These are phyloP conservation scores for Drosophila pullipes DNA, from an alignment of 2,888 invertebrate species.

Conservation along the genomic window DNA sequence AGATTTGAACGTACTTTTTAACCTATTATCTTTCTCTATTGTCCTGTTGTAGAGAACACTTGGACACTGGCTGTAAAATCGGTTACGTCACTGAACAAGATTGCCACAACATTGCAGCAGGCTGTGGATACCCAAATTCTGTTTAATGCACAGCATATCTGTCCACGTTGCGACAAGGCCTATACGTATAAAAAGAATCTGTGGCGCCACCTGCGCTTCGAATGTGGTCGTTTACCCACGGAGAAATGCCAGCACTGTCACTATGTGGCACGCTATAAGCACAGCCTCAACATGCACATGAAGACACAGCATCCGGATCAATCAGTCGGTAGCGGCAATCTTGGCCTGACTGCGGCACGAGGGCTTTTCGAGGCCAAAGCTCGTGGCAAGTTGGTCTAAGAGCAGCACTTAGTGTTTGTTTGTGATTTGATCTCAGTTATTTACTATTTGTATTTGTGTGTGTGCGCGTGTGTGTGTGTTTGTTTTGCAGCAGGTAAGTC, in stretches of 20 bases:
- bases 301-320: slow-evolving; percentile 83
- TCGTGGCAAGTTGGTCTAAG: slow-evolving; percentile 36
- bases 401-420: slow-evolving; percentile 2
- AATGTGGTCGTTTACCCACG: slow-evolving; percentile 87
- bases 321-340: neutral
- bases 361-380: slow-evolving; percentile 45
- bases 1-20: slow-evolving; percentile 31
- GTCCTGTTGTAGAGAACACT: slow-evolving; percentile 75
- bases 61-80: slow-evolving; percentile 84
- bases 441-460: slow-evolving; percentile 7
- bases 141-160: slow-evolving; percentile 83
- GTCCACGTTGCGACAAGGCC: slow-evolving; percentile 87
- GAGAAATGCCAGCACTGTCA: slow-evolving; percentile 87
- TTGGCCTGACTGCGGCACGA: slow-evolving; percentile 27
- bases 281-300: slow-evolving; percentile 86
- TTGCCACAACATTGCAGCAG: slow-evolving; percentile 55
- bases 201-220: slow-evolving; percentile 87
- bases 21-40: slow-evolving; percentile 68
- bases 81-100: slow-evolving; percentile 84
- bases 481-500: slow-evolving; percentile 56
- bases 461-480: neutral
- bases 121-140: slow-evolving; percentile 42
- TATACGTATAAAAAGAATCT: slow-evolving; percentile 88
- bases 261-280: slow-evolving; percentile 86
- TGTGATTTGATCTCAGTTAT: slow-evolving; percentile 58